Conservation (phyloP, 2,797 vertebrate species). For the Chiroxiphia lanceolata region DNA sequence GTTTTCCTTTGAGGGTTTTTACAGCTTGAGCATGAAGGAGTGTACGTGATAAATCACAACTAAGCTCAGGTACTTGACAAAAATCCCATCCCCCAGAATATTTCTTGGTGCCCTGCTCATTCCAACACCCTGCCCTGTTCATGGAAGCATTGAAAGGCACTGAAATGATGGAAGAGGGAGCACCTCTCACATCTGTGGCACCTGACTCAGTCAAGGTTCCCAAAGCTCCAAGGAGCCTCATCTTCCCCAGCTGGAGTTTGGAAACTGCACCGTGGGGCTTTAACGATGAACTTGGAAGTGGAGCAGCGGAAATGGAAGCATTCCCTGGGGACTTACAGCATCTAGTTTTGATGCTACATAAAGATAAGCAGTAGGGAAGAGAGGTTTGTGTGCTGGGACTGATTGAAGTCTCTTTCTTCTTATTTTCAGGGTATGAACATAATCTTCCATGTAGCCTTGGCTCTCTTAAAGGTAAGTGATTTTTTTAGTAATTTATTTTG, state of each 20-base stretch:
- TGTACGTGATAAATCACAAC: neutral
- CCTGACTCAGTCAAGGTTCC: neutral
- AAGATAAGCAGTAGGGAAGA: neutral
- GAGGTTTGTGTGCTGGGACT: neutral
- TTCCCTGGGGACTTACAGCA: neutral
- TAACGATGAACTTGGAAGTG: neutral
- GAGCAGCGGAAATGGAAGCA: neutral
- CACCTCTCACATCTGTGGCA: neutral
- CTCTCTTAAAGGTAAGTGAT: conserved; percentile 90
- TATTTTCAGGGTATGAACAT: conserved; percentile 89
- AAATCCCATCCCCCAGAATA: neutral
- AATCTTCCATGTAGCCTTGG: conserved; percentile 97
- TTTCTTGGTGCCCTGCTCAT: neutral
- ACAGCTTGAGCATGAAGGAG: neutral
- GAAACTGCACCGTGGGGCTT: neutral
- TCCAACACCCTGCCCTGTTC: neutral
- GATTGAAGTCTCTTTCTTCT: conserved; percentile 12
- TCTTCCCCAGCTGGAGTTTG: neutral
- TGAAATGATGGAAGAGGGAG: neutral
- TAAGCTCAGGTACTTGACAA: neutral
- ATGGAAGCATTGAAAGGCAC: neutral
- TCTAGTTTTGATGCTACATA: neutral
- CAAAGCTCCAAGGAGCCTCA: neutral
- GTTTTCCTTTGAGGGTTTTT: neutral
- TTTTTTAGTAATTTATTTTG: neutral